Base-by-base conservation (phyloP, 1,140 invertebrate species). In the Drosophila busckii region DNA sequence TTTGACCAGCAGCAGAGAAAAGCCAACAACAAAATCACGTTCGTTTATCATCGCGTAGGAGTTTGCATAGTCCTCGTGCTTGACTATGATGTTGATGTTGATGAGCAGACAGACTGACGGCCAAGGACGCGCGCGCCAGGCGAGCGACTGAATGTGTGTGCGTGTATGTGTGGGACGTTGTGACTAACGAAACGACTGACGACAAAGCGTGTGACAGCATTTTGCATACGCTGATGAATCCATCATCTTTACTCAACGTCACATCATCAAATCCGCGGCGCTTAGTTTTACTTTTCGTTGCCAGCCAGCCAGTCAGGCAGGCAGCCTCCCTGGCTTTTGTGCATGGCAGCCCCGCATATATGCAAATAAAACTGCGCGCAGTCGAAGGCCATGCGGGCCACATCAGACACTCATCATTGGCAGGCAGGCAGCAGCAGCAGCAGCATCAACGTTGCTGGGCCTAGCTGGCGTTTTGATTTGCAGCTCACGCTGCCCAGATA, bases 191-290 rank as follows among this genome's bases (percentile, higher is more conserved):
- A 40, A 46, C 59, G 52, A 56, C 53, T 62, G 64, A 68, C 48
- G 70, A 83, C 76, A 83, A 80, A 82, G 76, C 70, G 76, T 84
- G 71, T 83, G 76, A 82, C 66, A 76, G 70, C 78, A 73, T 71
- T 84, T 84, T 84, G 75, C 78, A 84, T 84, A 84, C 67, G 68
- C 80, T 78, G 70, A 78, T 83, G 78, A 84, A 83, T 83, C 70
- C 78, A 83, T 83, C 78, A 83, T 83, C 75, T 70, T 80, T 82
- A 82, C 70, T 84, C 70, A 71, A 78, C 63, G 78, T 84, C 70
- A 84, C 70, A 84, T 84, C 78, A 84, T 71, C 70, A 71, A 78
- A 71, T 71, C 70, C 73, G 40, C 46, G 66, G 50, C 73, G 63
- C 68, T 78, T 73, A 78, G 73, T 78, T 78, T 46, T 64, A 64